Evolutionary conservation across 35 echinoderm and acorn worm genomes (phyloP), one percentile per base, ranked within the genome.

Genomic region (Heliocidaris tuberculata): DNA sequence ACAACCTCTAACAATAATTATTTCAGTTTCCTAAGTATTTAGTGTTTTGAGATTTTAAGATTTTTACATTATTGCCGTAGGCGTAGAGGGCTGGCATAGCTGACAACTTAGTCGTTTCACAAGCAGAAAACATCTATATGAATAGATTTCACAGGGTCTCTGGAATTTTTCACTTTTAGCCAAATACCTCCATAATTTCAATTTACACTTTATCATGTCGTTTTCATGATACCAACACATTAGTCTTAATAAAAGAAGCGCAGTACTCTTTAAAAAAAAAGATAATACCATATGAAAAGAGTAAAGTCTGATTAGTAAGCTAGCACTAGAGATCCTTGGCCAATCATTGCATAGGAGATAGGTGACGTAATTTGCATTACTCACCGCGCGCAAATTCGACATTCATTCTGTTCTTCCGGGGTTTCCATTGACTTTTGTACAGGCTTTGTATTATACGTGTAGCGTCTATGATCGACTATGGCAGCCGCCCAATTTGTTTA

Each of bases 381-480:
- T 93, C 91, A 93, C 50, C 91, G 91, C 91, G 91, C 91, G 91
- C 91, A 93, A 93, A 93, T 93, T 93, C 91, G 91, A 93, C 91
- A 54, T 93, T 93, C 91, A 59, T 93, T 93, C 50, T 48, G 91
- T 93, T 52, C 91, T 59, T 93, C 50, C 91, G 47, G 91, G 91
- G 50, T 50, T 93, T n/a, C 48, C 50, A 93, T 31, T 89, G 47
- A 48, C 31, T 48, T 89, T 89, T 89, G 87, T 48, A 89, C 87
- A 48, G 31, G 17, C 31, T 47, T 47, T 89, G 87, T 89, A 29
- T 30, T 86, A n/a, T 16, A 42, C 87, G 35, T 12, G 47, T 89
- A 48, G 47, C 31, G 30, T 48, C 30, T 48, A 47, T 42, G 31
- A 7, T 29, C 15, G 86, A 9, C 10, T 16, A 29, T 13, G 31